Conservation (phyloP, 2,113 vertebrate species). For the Arvicanthis niloticus region DNA sequence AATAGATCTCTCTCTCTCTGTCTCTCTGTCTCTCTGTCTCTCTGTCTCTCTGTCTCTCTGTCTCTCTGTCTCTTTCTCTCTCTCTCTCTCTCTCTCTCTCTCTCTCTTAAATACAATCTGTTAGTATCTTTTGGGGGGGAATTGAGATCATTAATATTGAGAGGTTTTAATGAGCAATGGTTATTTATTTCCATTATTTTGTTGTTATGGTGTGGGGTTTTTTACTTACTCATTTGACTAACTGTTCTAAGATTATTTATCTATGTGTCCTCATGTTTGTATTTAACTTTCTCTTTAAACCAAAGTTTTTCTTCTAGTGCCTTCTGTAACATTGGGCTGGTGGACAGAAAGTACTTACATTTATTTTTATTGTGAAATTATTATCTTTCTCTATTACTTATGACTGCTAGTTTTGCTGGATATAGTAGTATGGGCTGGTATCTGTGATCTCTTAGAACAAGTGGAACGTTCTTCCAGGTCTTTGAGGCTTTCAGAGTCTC, state of each 20-base stretch:
- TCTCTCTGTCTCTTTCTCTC: too few relatives aligned
- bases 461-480: not conserved
- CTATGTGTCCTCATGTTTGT: not conserved
- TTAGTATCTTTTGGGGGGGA: not conserved
- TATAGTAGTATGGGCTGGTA: not conserved
- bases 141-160: not conserved
- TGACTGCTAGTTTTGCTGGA: not conserved
- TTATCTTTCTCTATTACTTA: not conserved
- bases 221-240: not conserved
- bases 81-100: too few relatives aligned
- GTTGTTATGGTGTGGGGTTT: not conserved
- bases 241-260: not conserved
- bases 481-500: not conserved
- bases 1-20: too few relatives aligned
- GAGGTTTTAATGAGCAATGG: not conserved
- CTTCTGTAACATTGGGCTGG: not conserved
- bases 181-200: not conserved
- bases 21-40: too few relatives aligned
- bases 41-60: too few relatives aligned
- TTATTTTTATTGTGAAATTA: not conserved
- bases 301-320: not conserved
- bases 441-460: not conserved
- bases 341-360: not conserved
- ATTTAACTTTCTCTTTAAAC: not conserved
- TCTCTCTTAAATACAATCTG: not conserved